phyloP scores from a whole-genome alignment of 2,888 invertebrate species.

The Thera britannica region DNA sequence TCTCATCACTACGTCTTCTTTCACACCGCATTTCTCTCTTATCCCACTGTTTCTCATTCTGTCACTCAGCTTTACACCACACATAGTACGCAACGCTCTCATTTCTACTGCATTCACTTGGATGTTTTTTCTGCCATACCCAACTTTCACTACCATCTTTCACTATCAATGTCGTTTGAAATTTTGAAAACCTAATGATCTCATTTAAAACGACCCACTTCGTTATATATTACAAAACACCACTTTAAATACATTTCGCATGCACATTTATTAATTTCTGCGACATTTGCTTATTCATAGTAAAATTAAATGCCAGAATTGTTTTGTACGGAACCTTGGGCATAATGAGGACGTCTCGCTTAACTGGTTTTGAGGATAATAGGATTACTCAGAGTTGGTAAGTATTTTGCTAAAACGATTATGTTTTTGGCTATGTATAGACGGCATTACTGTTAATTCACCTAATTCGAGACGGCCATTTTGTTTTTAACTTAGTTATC shows the following conservation, averaged over 20 bases:
- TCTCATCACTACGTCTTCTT: no score
- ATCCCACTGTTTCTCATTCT: no score
- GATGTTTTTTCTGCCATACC: no score
- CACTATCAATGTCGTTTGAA: not conserved
- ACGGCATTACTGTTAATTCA: constrained; percentile 3
- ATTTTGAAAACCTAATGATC: not conserved
- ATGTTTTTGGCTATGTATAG: constrained; percentile 3
- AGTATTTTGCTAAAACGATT: constrained; percentile 19
- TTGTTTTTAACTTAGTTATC: not conserved
- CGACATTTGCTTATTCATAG: constrained; percentile 5
- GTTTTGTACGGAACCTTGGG: constrained; percentile 22
- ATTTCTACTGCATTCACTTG: no score
- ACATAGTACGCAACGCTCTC: no score
- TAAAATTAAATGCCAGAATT: constrained; percentile 12
- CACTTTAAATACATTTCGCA: constrained; percentile 6
- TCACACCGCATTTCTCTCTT: no score
- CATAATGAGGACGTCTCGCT: constrained; percentile 16
- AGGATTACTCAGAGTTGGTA: constrained; percentile 15
- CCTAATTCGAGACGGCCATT: not conserved
- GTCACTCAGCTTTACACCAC: no score
- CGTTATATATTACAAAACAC: not conserved
- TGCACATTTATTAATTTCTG: constrained; percentile 6
- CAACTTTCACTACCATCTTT: no score
- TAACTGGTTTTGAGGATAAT: constrained; percentile 20
- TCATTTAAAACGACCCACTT: not conserved